Evolutionary conservation across 2,888 invertebrate genomes (phyloP).

Genomic region (Pocota personata): DNA sequence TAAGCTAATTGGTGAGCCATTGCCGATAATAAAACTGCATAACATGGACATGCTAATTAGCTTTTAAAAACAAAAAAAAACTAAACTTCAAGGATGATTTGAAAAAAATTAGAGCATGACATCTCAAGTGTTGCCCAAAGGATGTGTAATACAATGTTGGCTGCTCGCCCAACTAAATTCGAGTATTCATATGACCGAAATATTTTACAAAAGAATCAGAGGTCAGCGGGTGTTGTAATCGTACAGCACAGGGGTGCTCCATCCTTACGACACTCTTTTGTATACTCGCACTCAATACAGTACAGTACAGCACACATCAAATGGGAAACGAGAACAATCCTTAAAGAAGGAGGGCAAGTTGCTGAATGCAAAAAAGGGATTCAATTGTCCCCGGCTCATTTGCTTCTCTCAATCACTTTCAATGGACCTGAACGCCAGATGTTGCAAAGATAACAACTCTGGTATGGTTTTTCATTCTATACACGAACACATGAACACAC

Average conservation of each 20-base stretch:
- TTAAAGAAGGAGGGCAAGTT: slow-evolving; percentile 6
- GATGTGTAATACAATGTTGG: slow-evolving; percentile 30
- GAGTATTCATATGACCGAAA: slow-evolving; percentile 46
- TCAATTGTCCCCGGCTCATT: slow-evolving; percentile 74
- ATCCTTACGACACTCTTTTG: slow-evolving; percentile 33
- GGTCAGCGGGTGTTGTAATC: slow-evolving; percentile 56
- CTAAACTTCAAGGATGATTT: slow-evolving; percentile 23
- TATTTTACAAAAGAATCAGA: slow-evolving; percentile 63
- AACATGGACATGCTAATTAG: slow-evolving; percentile 57
- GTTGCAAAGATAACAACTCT: slow-evolving; percentile 72
- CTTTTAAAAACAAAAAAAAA: slow-evolving; percentile 27
- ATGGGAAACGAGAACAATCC: slow-evolving; percentile 17
- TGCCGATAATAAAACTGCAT: not conserved
- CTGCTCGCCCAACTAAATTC: slow-evolving; percentile 43
- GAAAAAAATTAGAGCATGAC: slow-evolving; percentile 52
- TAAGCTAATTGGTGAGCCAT: not conserved
- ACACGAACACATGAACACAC: slow-evolving; percentile 14
- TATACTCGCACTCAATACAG: slow-evolving; percentile 14
- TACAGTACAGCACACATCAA: not conserved
- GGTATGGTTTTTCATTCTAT: slow-evolving; percentile 24
- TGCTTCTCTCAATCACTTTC: slow-evolving; percentile 74
- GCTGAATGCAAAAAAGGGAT: slow-evolving; percentile 57
- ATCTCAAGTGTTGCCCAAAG: slow-evolving; percentile 26
- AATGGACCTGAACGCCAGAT: slow-evolving; percentile 74
- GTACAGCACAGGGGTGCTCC: not conserved